Evolutionary conservation across 2,113 vertebrate genomes (phyloP), one percentile per base, ranked within the genome.

Genomic region (Abramis brama): DNA sequence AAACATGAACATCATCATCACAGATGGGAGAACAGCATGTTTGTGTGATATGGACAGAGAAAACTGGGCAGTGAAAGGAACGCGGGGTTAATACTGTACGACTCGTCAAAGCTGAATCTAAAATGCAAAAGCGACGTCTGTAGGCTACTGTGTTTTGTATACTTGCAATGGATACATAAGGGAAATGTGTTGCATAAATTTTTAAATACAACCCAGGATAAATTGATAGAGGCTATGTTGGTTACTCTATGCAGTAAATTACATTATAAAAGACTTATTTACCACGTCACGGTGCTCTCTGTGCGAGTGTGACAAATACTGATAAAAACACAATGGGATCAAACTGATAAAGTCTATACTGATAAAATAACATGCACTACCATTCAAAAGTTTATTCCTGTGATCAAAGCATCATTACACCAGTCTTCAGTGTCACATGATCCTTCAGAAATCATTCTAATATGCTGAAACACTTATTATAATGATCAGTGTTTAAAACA

Each of bases 171-270:
- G 52, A 85, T 79, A 79, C 33, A 30, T 30, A 55, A 43, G 68
- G 77, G 19, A 77, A 79, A 74, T 85, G 66, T 75, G 33, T 82
- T 87, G 84, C 85, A 62, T 89, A 89, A 62, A 87, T 70, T 70
- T 68, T 21, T 77, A 89, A 77, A 77, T 74, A 85, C 59, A 84
- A 85, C 57, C 75, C 74, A 83, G 59, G 57, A 86, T 80, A 76
- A 43, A 85, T 43, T 59, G 39, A 83, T 25, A 30, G 70, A 85
- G 75, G 57, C 66, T 45, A 66, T 85, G 71, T 30, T 85, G 70
- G 57, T 30, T 85, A 68, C 39, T 64, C 7, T 27, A 75, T 77
- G 81, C 77, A 83, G 39, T 86, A 11, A 83, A 83, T 80, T 5
- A 50, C 55, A 59, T 57, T 85, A 55, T 55, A 60, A 43, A 62